Evolutionary conservation across 1,140 invertebrate genomes (phyloP).

Genomic region (Spodoptera litura): DNA sequence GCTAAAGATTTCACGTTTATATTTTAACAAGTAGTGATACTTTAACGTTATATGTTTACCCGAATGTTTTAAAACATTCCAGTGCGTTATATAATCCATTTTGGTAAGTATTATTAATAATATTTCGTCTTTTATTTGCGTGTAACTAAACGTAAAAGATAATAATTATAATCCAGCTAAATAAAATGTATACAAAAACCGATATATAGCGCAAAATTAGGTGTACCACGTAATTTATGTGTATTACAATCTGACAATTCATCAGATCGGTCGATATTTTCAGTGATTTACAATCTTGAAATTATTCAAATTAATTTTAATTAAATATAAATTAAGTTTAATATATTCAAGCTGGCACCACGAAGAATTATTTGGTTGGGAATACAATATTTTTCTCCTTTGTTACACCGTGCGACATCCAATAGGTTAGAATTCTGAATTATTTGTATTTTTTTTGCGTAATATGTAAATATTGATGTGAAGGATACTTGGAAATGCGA

Average conservation of each 20-base stretch:
- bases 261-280: slow-evolving; percentile 25
- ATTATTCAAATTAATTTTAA: slow-evolving; percentile 4
- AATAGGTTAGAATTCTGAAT: slow-evolving; percentile 70
- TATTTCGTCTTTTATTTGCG: background rate
- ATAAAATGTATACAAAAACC: background rate
- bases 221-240: background rate
- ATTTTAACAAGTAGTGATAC: no score
- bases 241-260: slow-evolving; percentile 3
- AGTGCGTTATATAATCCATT: background rate
- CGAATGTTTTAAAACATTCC: background rate
- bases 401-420: slow-evolving; percentile 57
- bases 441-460: slow-evolving; percentile 34
- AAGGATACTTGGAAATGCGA: background rate
- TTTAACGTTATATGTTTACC: background rate
- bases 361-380: slow-evolving; percentile 71
- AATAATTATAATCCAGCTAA: slow-evolving; percentile 2
- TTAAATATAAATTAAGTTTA: slow-evolving; percentile 7
- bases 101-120: background rate
- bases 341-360: slow-evolving; percentile 77
- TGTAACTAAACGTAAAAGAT: background rate
- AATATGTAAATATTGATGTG: background rate
- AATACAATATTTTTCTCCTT: slow-evolving; percentile 70
- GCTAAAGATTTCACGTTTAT: no score
- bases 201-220: no score
- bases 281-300: slow-evolving; percentile 6